A percentile compares a stretch with the other conserved stretches of the same genome.
These are phyloP conservation scores for Glomeris maerens DNA, from an alignment of 1,140 invertebrate species.

Conservation along the genomic window DNA sequence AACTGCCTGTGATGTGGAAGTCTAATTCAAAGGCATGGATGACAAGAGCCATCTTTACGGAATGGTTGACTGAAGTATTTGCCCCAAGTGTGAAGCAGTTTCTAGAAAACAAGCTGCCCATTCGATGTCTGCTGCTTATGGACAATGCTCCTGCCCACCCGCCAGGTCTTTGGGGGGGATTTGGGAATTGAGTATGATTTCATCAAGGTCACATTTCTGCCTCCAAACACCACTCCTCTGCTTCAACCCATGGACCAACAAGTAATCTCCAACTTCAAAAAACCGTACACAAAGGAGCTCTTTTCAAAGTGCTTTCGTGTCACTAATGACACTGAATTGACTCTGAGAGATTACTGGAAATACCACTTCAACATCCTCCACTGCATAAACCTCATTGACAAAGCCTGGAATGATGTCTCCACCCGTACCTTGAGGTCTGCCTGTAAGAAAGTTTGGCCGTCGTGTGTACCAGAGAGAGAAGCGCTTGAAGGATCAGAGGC, in stretches of 20 bases:
- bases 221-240: conserved; percentile 14
- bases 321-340: conserved; percentile 8
- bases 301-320: conserved; percentile 6
- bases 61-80: conserved; percentile 16
- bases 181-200: conserved; percentile 14
- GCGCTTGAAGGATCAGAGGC: not conserved
- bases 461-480: conserved; percentile 6
- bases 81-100: conserved; percentile 16
- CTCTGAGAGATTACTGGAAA: conserved; percentile 5
- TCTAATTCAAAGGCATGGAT: conserved; percentile 30
- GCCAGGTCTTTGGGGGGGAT: conserved; percentile 9
- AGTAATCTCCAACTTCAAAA: conserved; percentile 19
- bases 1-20: conserved; percentile 6
- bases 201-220: conserved; percentile 7
- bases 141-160: conserved; percentile 17
- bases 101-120: conserved; percentile 16
- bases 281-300: conserved; percentile 7
- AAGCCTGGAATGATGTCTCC: conserved; percentile 13
- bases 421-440: conserved; percentile 3
- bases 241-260: conserved; percentile 21
- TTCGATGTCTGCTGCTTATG: conserved; percentile 16
- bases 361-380: conserved; percentile 7
- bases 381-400: conserved; percentile 12
- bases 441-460: conserved; percentile 13
- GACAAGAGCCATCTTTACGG: conserved; percentile 20